phyloP scores from a whole-genome alignment of 1,140 invertebrate species.

The Drosophila pruinosa region DNA sequence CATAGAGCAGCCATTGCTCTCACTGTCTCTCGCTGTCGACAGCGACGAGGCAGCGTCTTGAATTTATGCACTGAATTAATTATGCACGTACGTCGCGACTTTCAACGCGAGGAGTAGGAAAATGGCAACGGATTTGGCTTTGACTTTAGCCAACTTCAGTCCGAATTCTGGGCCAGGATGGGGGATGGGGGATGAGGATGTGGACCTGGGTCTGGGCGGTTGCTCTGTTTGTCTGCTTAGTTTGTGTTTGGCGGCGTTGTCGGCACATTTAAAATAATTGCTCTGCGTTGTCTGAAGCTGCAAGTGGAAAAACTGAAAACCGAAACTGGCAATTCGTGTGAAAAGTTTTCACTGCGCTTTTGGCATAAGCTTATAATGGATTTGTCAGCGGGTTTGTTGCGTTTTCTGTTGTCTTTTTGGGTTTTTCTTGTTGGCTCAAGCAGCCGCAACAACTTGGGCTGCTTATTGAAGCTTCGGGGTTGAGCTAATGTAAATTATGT shows the following conservation, averaged over 20 bases:
- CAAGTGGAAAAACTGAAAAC: conserved; percentile 49
- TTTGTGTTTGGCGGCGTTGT: conserved; percentile 64
- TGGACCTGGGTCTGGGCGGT: not conserved
- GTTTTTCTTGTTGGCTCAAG: conserved; percentile 22
- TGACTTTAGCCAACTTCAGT: conserved; percentile 2
- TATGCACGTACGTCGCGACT: conserved; percentile 71
- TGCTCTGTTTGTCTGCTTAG: conserved; percentile 68
- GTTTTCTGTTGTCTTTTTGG: not conserved
- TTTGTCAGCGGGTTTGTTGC: conserved; percentile 67
- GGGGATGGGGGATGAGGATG: not conserved
- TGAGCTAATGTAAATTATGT: conserved; percentile 65
- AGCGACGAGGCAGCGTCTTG: conserved; percentile 59
- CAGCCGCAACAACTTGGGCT: conserved; percentile 38
- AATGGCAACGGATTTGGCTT: conserved; percentile 25
- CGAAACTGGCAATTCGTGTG: conserved; percentile 66
- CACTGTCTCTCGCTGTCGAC: too few relatives aligned
- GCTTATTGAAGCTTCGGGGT: conserved; percentile 43
- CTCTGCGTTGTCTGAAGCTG: conserved; percentile 39
- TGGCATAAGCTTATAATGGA: conserved; percentile 77
- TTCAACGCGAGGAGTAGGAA: not conserved
- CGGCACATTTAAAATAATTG: conserved; percentile 79
- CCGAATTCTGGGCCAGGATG: conserved; percentile 5
- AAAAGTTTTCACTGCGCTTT: conserved; percentile 75
- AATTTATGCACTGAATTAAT: conserved; percentile 81
- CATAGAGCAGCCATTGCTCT: conserved; percentile 43